Conservation (phyloP, 1,140 invertebrate species). For the Trichonephila inaurata region DNA sequence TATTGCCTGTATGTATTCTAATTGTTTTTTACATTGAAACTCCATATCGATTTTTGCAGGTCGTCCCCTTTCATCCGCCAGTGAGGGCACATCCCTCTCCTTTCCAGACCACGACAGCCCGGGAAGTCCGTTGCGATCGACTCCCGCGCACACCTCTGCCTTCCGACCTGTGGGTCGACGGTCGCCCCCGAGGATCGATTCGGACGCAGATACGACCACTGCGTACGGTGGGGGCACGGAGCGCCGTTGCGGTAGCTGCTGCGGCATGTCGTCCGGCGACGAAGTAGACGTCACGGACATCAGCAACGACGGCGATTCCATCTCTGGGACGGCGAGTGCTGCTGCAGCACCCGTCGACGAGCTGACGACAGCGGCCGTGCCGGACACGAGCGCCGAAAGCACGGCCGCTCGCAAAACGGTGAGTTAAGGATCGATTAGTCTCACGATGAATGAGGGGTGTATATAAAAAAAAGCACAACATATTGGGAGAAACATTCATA, state of each 20-base stretch:
- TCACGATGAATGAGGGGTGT: too few species aligned
- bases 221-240: slow-evolving; percentile 14
- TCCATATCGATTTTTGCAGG: slow-evolving; percentile 13
- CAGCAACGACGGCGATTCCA: slow-evolving; percentile 72
- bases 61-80: slow-evolving; percentile 73
- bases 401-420: background rate
- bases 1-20: too few species aligned
- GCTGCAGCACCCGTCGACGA: slow-evolving; percentile 5
- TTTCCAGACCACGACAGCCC: slow-evolving; percentile 67
- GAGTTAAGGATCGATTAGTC: background rate
- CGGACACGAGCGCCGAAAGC: slow-evolving; percentile 70
- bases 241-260: slow-evolving; percentile 52
- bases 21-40: background rate
- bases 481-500: too few species aligned
- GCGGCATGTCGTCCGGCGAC: slow-evolving; percentile 54
- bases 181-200: slow-evolving; percentile 63
- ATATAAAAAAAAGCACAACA: too few species aligned
- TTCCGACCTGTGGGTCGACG: slow-evolving; percentile 58
- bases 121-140: slow-evolving; percentile 17
- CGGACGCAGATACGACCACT: slow-evolving; percentile 50
- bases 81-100: slow-evolving; percentile 70
- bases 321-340: slow-evolving; percentile 8
- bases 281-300: slow-evolving; percentile 77
- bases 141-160: slow-evolving; percentile 31
- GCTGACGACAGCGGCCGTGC: slow-evolving; percentile 30